phyloP scores from a whole-genome alignment of 2,113 vertebrate genomes.

The Barbus barbus region DNA sequence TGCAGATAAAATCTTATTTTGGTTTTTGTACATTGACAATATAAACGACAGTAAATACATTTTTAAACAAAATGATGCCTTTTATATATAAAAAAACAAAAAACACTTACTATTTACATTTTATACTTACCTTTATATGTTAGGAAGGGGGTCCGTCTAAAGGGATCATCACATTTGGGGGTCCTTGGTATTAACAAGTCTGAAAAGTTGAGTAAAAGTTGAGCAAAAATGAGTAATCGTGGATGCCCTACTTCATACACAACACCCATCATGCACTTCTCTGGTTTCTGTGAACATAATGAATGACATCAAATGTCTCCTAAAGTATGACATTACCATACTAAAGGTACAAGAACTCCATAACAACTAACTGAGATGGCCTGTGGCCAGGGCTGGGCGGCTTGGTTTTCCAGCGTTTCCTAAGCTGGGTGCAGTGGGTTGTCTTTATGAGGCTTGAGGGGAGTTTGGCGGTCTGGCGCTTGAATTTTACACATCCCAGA shows the following conservation, averaged over 20 bases:
- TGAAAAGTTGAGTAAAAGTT: not conserved
- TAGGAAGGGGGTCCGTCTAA: not conserved
- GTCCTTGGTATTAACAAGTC: not conserved
- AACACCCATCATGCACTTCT: not conserved
- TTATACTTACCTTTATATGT: not conserved
- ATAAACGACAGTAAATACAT: not conserved
- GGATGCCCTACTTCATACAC: not conserved
- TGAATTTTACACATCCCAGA: conserved; percentile 48
- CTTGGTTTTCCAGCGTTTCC: conserved; percentile 17
- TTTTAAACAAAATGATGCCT: not conserved
- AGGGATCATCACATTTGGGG: not conserved
- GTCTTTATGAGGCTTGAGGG: conserved; percentile 47
- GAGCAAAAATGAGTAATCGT: not conserved
- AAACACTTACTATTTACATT: not conserved
- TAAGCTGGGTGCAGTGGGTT: conserved; percentile 20
- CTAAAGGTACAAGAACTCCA: conserved; percentile 18
- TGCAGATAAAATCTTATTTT: not conserved
- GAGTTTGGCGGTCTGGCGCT: conserved; percentile 47
- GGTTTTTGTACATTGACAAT: not conserved
- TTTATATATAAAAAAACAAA: not conserved
- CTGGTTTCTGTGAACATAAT: not conserved
- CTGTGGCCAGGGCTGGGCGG: not conserved
- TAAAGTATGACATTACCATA: not conserved
- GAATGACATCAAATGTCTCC: conserved; percentile 11
- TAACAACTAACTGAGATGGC: not conserved